Percentiles rank a stretch among this genome's conserved stretches.
These are phyloP conservation scores for Sturnus vulgaris DNA, from an alignment of 2,113 vertebrate species.

Conservation along the genomic window DNA sequence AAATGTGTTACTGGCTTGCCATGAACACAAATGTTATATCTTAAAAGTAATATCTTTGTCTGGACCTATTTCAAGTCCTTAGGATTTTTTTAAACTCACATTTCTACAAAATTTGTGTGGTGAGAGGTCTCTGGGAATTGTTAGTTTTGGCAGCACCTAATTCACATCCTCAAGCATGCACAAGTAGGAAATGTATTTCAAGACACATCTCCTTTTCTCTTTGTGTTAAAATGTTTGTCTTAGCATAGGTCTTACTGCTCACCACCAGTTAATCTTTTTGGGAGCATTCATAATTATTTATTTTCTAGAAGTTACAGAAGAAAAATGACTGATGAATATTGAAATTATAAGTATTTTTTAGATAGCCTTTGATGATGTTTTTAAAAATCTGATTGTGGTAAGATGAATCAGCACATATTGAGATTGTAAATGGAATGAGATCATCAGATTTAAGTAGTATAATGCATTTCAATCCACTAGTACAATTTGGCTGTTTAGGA, in stretches of 20 bases:
- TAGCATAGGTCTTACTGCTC: neutral
- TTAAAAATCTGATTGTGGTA: neutral
- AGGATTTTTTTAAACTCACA: neutral
- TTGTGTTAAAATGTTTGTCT: neutral
- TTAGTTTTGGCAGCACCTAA: neutral
- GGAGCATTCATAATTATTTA: neutral
- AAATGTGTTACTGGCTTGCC: neutral
- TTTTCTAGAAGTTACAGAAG: neutral
- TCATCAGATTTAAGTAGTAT: neutral
- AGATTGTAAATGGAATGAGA: neutral
- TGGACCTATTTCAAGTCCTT: neutral
- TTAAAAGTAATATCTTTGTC: neutral
- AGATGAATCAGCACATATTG: neutral
- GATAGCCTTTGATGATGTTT: neutral
- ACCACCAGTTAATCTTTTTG: neutral
- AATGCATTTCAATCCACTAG: neutral
- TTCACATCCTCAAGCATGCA: neutral
- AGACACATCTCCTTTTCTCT: neutral
- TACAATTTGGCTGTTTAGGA: neutral
- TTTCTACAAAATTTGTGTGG: neutral
- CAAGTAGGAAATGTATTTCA: neutral
- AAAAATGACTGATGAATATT: neutral
- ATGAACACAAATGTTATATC: neutral
- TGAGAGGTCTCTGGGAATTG: neutral
- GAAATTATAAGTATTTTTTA: neutral